Conservation (phyloP, 2,888 invertebrate genomes). For the Agrochola circellaris region DNA sequence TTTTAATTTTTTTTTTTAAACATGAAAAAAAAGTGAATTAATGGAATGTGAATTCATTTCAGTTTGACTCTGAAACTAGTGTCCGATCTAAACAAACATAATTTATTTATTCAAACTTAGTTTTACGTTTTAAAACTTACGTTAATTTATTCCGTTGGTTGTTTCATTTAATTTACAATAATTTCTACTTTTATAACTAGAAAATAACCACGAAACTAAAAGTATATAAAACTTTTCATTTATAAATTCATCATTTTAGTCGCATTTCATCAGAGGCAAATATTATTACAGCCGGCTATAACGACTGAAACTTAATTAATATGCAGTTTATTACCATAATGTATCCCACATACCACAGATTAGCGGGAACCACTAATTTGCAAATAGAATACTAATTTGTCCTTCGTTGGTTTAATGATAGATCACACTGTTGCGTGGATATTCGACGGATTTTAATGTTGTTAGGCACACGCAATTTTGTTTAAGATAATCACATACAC, state of each 20-base stretch:
- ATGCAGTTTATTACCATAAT: conserved; percentile 33
- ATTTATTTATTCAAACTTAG: not conserved
- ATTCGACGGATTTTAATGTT: not conserved
- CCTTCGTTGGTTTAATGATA: conserved; percentile 9
- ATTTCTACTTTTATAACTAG: no score
- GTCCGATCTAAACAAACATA: not conserved
- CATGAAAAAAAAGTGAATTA: no score
- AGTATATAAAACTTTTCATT: not conserved
- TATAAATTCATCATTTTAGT: conserved; percentile 1
- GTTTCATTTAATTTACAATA: no score
- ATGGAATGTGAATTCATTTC: not conserved
- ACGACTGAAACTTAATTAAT: conserved; percentile 27
- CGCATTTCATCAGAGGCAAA: not conserved
- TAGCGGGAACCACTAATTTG: conserved; percentile 34
- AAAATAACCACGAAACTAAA: not conserved
- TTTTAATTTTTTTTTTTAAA: no score
- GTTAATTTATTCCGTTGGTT: not conserved
- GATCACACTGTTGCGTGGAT: conserved; percentile 19
- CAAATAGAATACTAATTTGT: conserved; percentile 43
- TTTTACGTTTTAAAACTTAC: not conserved
- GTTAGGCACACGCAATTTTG: not conserved
- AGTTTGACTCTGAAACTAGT: not conserved
- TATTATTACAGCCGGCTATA: conserved; percentile 9
- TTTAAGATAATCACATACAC: not conserved
- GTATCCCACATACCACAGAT: conserved; percentile 18